A percentile compares a stretch with the other conserved stretches of the same genome.
Evolutionary conservation across 1,140 invertebrate genomes (phyloP).

Genomic region (Penaeus japonicus): DNA sequence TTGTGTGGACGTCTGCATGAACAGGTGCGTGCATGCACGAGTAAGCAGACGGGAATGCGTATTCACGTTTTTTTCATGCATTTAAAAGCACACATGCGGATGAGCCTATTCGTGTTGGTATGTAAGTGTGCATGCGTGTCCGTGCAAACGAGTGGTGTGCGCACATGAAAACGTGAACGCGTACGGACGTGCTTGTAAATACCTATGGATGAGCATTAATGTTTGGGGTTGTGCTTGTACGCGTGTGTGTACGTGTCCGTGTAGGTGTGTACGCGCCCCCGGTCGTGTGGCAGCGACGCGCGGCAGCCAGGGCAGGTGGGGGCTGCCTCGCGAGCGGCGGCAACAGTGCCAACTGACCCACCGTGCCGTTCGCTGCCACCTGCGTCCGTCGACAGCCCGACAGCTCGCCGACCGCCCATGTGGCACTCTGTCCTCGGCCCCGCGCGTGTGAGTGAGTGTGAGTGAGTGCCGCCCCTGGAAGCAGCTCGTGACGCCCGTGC

Average conservation of each 20-base stretch:
- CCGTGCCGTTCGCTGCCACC: slow-evolving; percentile 41
- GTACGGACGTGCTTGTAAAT: neutral
- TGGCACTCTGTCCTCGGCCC: neutral
- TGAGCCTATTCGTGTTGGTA: neutral
- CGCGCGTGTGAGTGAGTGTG: too few relatives aligned
- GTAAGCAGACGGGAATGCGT: neutral
- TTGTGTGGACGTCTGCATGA: neutral
- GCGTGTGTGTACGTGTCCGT: slow-evolving; percentile 16
- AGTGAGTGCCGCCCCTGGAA: too few relatives aligned
- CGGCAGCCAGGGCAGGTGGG: slow-evolving; percentile 10
- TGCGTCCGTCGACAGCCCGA: neutral
- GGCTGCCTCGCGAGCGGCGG: neutral
- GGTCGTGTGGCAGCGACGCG: slow-evolving; percentile 9
- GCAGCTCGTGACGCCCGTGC: too few relatives aligned
- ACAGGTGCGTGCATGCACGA: neutral
- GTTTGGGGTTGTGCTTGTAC: neutral
- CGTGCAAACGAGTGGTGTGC: neutral
- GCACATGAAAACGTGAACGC: neutral
- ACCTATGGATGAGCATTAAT: neutral
- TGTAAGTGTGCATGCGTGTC: neutral
- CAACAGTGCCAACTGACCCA: slow-evolving; percentile 47
- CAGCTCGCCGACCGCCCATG: neutral
- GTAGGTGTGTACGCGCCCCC: neutral
- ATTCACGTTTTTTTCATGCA: neutral
- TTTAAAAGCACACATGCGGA: neutral